These are phyloP conservation scores for Perca flavescens DNA, from an alignment of 2,113 vertebrate genomes.

Conservation along the genomic window DNA sequence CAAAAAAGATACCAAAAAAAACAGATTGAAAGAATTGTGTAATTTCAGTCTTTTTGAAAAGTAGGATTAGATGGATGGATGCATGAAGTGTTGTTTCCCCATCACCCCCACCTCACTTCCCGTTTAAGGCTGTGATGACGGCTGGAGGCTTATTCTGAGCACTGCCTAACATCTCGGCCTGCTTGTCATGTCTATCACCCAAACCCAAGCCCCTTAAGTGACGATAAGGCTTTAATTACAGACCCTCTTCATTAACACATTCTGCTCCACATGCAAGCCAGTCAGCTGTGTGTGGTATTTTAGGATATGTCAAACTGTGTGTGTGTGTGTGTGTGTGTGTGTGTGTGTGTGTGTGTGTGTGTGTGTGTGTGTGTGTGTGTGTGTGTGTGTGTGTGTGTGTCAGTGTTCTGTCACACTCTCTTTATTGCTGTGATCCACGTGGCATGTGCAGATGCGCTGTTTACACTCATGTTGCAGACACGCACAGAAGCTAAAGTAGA, in stretches of 20 bases:
- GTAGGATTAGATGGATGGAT: not conserved
- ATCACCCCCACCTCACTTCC: not conserved
- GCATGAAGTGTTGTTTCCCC: not conserved
- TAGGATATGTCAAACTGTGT: slow-evolving; percentile 34
- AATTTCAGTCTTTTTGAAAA: not conserved
- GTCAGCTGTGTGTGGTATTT: slow-evolving; percentile 51
- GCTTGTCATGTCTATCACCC: slow-evolving; percentile 40
- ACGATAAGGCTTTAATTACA: slow-evolving; percentile 61
- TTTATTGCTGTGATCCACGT: slow-evolving; percentile 6
- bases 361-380: not conserved
- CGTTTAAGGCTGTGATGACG: not conserved
- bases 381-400: slow-evolving; percentile 1
- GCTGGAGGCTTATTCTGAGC: slow-evolving; percentile 18
- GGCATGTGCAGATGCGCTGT: not conserved
- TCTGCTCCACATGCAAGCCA: slow-evolving; percentile 16
- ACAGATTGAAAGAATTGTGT: not conserved
- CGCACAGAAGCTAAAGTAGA: not conserved
- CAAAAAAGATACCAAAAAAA: not conserved
- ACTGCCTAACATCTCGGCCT: slow-evolving; percentile 15
- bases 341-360: too few relatives aligned
- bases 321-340: not conserved
- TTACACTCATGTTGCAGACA: not conserved
- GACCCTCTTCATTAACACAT: slow-evolving; percentile 66
- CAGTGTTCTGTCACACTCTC: slow-evolving; percentile 27
- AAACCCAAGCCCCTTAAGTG: slow-evolving; percentile 32